Percentiles rank a stretch among this genome's conserved stretches.
These are phyloP conservation scores for Pheosia gnoma DNA, from an alignment of 2,888 invertebrate genomes.

Conservation along the genomic window DNA sequence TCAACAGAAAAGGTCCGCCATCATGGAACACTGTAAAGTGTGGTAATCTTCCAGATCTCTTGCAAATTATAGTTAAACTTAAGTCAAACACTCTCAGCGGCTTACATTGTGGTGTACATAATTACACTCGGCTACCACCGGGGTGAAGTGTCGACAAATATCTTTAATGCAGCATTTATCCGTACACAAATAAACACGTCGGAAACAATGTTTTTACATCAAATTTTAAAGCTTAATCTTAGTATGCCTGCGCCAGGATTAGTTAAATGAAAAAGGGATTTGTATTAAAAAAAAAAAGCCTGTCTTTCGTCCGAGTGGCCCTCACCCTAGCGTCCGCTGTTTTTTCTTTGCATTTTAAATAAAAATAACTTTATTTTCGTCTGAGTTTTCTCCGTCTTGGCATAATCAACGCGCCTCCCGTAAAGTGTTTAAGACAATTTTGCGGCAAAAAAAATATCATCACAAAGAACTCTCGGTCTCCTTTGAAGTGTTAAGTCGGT, in stretches of 20 bases:
- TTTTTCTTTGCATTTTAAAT: conserved; percentile 79
- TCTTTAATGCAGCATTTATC: conserved; percentile 20
- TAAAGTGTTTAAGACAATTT: conserved; percentile 77
- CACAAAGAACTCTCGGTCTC: conserved; percentile 56
- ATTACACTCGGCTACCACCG: conserved; percentile 30
- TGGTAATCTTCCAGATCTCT: conserved; percentile 77
- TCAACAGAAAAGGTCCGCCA: conserved; percentile 66
- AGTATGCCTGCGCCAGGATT: conserved; percentile 59
- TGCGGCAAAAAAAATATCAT: conserved; percentile 63
- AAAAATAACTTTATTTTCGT: conserved; percentile 78
- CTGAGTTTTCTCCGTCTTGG: conserved; percentile 71
- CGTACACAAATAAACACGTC: conserved; percentile 22
- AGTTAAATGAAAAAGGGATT: conserved; percentile 69
- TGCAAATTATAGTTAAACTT: conserved; percentile 76
- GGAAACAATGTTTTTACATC: conserved; percentile 44
- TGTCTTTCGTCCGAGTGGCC: conserved; percentile 50
- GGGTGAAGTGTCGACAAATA: conserved; percentile 17
- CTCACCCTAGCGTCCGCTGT: conserved; percentile 47
- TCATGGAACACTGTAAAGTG: conserved; percentile 63
- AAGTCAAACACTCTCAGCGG: conserved; percentile 64
- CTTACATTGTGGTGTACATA: conserved; percentile 44
- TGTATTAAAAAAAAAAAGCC: conserved; percentile 49
- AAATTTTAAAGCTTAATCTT: conserved; percentile 50
- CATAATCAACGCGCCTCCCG: conserved; percentile 70
- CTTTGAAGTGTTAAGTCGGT: conserved; percentile 61